Conservation (phyloP, 1,140 invertebrate species). For the Cydia fagiglandana region DNA sequence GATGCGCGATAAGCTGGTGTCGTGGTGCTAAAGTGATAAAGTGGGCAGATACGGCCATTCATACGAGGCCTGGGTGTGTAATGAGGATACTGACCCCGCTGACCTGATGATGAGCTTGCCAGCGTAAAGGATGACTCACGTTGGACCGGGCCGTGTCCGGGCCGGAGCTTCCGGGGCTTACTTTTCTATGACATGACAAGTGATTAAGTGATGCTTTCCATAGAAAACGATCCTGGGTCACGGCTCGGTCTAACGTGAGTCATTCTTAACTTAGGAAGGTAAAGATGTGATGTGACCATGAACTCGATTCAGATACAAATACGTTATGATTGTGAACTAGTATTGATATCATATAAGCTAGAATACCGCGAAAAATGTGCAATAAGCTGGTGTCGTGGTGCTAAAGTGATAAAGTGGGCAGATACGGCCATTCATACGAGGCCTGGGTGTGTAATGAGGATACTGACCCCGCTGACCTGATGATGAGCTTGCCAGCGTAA, state of each 20-base stretch:
- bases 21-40: conserved; percentile 57
- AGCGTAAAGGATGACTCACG: background rate
- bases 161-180: too few species aligned
- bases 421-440: conserved; percentile 54
- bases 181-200: too few species aligned
- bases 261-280: background rate
- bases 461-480: background rate
- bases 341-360: too few species aligned
- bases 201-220: too few species aligned
- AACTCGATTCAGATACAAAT: too few species aligned
- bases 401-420: conserved; percentile 7
- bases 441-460: conserved; percentile 53
- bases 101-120: background rate
- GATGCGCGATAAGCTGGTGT: conserved; percentile 53
- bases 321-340: too few species aligned
- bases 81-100: conserved; percentile 35
- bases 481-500: background rate
- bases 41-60: conserved; percentile 43
- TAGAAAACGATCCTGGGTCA: too few species aligned
- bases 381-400: conserved; percentile 30
- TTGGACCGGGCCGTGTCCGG: too few species aligned
- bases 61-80: conserved; percentile 55
- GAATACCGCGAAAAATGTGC: too few species aligned
- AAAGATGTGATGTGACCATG: background rate
- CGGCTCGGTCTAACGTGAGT: too few species aligned